These are phyloP conservation scores for Phataginus tricuspis DNA, from an alignment of 2,797 vertebrate species.

Conservation along the genomic window DNA sequence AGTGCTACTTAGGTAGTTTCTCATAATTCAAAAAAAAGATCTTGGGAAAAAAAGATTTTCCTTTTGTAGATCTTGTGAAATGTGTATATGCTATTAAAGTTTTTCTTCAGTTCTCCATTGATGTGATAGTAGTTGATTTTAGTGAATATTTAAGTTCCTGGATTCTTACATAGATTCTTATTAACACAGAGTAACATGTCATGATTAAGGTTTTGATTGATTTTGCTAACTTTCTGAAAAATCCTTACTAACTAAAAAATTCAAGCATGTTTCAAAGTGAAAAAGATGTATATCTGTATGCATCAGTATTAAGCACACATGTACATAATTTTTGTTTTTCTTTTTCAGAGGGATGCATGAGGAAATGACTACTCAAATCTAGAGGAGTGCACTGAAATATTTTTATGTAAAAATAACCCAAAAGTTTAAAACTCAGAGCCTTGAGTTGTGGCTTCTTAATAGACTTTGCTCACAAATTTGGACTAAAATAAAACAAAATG, in stretches of 20 bases:
- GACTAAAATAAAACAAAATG: constrained; percentile 43
- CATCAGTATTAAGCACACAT: neutral
- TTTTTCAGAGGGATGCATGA: constrained; percentile 47
- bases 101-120: constrained; percentile 59
- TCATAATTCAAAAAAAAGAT: constrained; percentile 50
- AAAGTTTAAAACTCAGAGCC: constrained; percentile 56
- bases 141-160: constrained; percentile 41
- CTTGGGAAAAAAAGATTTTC: neutral
- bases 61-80: constrained; percentile 61
- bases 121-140: constrained; percentile 39
- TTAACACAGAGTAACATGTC: constrained; percentile 69
- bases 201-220: constrained; percentile 63
- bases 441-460: constrained; percentile 44
- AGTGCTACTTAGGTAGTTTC: constrained; percentile 55
- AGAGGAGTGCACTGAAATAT: constrained; percentile 51
- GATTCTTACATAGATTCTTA: constrained; percentile 42
- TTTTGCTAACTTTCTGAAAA: constrained; percentile 58
- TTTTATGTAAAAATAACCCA: constrained; percentile 63
- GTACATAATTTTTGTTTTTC: constrained; percentile 54
- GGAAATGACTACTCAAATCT: constrained; percentile 69
- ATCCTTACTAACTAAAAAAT: constrained; percentile 47
- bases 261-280: constrained; percentile 45
- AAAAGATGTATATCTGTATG: constrained; percentile 19
- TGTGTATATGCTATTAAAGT: neutral
- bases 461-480: constrained; percentile 54